Evolutionary conservation across 2,113 vertebrate species (phyloP).

Genomic region (Castor canadensis): DNA sequence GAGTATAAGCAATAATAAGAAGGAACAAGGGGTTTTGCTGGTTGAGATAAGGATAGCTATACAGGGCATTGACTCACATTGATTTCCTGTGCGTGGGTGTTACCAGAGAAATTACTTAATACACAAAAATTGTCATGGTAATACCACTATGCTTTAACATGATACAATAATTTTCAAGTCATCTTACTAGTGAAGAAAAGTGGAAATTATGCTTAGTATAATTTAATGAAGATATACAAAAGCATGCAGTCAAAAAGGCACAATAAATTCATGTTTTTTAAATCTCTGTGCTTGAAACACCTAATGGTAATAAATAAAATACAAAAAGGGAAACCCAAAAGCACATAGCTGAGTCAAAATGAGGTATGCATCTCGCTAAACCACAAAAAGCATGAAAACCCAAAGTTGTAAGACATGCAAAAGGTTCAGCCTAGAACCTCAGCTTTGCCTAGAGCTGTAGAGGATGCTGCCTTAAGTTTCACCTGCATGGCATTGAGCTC

Average conservation of each 20-base stretch:
- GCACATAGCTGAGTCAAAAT: background rate
- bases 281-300: background rate
- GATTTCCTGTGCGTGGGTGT: too few species aligned
- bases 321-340: background rate
- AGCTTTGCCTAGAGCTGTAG: background rate
- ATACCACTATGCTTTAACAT: background rate
- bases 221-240: background rate
- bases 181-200: background rate
- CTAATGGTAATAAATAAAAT: background rate
- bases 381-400: background rate
- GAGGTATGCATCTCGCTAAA: background rate
- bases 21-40: too few species aligned
- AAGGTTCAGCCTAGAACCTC: too few species aligned
- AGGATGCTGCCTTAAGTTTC: too few species aligned
- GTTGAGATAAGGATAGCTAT: too few species aligned
- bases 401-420: background rate
- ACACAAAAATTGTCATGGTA: background rate
- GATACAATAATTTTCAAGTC: background rate
- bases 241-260: background rate
- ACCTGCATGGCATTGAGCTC: background rate
- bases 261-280: background rate
- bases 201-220: background rate
- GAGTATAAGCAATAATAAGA: too few species aligned
- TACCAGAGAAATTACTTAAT: background rate
- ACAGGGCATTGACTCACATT: too few species aligned